A percentile compares a stretch with the other conserved stretches of the same genome.
phyloP scores from a whole-genome alignment of 2,888 invertebrate genomes.

The Chironomus riparius region DNA sequence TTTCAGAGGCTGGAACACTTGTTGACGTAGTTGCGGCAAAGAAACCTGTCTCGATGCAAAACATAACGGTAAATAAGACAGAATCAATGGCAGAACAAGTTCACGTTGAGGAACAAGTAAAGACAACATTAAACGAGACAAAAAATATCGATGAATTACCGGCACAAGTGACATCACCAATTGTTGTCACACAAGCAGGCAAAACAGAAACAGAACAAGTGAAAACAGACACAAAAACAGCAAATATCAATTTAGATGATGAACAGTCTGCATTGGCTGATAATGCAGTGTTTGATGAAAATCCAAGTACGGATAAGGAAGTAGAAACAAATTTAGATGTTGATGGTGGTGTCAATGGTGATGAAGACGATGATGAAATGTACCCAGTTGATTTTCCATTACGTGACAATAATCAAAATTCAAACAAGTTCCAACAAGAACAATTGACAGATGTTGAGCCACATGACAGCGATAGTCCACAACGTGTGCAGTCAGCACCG shows the following conservation, averaged over 20 bases:
- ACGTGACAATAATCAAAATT: background rate
- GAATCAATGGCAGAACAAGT: too few species aligned
- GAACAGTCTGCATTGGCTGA: background rate
- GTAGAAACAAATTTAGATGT: too few species aligned
- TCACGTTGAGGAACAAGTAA: background rate
- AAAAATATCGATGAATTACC: background rate
- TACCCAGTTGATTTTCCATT: background rate
- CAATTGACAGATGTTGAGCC: background rate
- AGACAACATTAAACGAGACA: background rate
- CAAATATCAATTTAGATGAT: background rate
- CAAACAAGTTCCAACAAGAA: background rate
- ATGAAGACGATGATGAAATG: background rate
- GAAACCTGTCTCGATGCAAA: too few species aligned
- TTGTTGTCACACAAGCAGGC: background rate
- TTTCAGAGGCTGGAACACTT: too few species aligned
- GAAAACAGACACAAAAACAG: background rate
- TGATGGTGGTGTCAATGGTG: background rate
- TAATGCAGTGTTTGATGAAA: background rate
- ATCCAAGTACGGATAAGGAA: background rate
- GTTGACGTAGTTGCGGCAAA: too few species aligned
- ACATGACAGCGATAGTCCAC: background rate
- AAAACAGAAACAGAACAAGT: background rate
- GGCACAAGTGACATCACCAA: background rate
- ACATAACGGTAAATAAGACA: too few species aligned
- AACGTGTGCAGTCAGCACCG: conserved; percentile 10